Conservation (phyloP, 2,797 vertebrate genomes). For the Neopelma chrysocephalum region DNA sequence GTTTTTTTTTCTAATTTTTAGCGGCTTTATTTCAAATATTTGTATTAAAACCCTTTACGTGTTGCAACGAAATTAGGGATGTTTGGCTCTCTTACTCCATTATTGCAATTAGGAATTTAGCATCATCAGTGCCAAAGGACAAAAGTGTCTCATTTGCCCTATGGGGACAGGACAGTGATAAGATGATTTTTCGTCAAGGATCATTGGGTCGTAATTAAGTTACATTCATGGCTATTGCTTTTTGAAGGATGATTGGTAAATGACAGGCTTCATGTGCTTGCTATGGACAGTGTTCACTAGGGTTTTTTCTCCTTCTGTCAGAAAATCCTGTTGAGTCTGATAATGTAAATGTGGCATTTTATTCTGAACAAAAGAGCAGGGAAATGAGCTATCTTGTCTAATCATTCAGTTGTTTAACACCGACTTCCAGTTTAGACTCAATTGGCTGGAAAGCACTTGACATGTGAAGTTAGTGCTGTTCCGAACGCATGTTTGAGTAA, state of each 20-base stretch:
- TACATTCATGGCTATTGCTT: constrained; percentile 85
- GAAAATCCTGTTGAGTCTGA: constrained; percentile 91
- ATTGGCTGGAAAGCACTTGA: constrained; percentile 99
- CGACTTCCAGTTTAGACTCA: constrained; percentile 94
- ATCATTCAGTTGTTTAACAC: constrained; percentile 99
- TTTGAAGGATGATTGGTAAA: constrained; percentile 88
- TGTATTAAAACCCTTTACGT: constrained; percentile 65
- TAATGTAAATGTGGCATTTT: constrained; percentile 95
- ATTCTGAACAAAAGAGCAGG: constrained; percentile 90
- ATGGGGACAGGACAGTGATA: constrained; percentile 82
- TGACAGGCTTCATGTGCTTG: constrained; percentile 84
- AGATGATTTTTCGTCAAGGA: constrained; percentile 86
- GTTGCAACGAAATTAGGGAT: constrained; percentile 71
- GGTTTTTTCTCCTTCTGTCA: constrained; percentile 79
- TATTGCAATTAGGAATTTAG: constrained; percentile 83
- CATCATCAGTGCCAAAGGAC: constrained; percentile 77
- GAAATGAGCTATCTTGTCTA: constrained; percentile 98
- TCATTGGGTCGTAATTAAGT: constrained; percentile 88
- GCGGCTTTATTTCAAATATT: constrained; percentile 63
- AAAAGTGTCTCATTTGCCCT: constrained; percentile 79
- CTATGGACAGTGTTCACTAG: constrained; percentile 81
- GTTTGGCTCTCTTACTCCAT: constrained; percentile 76
- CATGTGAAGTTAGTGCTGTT: constrained; percentile 99
- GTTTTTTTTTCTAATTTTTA: background rate
- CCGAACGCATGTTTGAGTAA: constrained; percentile 91